Evolutionary conservation across 2,797 vertebrate species (phyloP), one percentile per base, ranked within the genome.

Genomic region (Erithacus rubecula): DNA sequence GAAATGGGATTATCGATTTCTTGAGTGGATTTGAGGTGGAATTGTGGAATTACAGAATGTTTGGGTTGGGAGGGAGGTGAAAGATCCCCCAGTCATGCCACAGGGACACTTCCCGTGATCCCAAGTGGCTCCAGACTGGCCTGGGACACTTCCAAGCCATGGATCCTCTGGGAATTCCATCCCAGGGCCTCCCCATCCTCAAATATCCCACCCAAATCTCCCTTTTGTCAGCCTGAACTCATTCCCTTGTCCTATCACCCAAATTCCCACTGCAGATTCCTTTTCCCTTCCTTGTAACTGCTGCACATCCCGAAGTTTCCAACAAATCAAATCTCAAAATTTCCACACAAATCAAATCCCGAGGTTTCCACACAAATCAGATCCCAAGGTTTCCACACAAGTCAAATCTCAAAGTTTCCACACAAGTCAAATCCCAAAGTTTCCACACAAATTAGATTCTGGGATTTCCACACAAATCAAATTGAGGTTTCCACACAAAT

Each of bases 401-500:
- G 22, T 46, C 11, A 11, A 44, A 44, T 44, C 18, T 19, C 19
- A 8, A 44, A 9, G 10, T 21, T 11, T 21, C 43, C 43, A 8
- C 16, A 43, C 41, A 43, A 43, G 12, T 43, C 41, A 15, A 43
- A 43, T 47, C 46, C 46, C 7, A 8, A 47, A 23, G 23, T 47
- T 12, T 26, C 24, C 47, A 26, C 47, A 51, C 15, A 51, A n/a
- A n/a, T n/a, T n/a, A n/a, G n/a, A n/a, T n/a, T n/a, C n/a, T n/a
- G n/a, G n/a, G n/a, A n/a, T n/a, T n/a, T n/a, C 27, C 21, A 36
- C 8, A 64, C 3, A 19, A 30, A 52, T 4, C 3, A 13, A 2
- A 58, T 6, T 0, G 2, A 20, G 1, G 2, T 32, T 1, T 4
- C 26, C 12, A 7, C 21, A 36, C 11, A 6, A 30, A 14, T 0